Base-by-base conservation (phyloP, 2,888 invertebrate genomes). In the Melinaea menophilus region DNA sequence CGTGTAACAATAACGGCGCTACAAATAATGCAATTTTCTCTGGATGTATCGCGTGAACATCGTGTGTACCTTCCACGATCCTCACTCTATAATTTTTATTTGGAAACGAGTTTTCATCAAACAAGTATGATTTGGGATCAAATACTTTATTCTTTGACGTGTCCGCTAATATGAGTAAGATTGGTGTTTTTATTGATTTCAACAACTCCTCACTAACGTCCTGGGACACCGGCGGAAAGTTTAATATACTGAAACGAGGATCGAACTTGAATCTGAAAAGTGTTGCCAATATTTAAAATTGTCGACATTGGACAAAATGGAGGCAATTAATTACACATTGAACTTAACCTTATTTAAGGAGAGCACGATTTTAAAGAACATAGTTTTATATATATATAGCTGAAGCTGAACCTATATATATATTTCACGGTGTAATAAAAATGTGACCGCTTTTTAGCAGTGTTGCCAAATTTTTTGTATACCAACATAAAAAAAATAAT, bases 11-110 rank as follows among this genome's bases (percentile, higher is more conserved):
- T 76, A 92, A 92, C 62, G 80, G 80, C 0, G 69, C 67, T 0
- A 93, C 71, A 71, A 76, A 76, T 0, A 77, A 69, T 0, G 91
- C 92, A 0, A 94, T 75, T 11, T 76, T 73, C 60, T 92, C 92
- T 0, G 94, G 93, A 56, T 88, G 69, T 37, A 86, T 86, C 5
- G 92, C 85, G 72, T 94, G 94, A 0, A 93, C 87, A 73, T 94
- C 92, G 66, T 94, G 94, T 61, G 83, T 80, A 0, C 94, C 94
- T 0, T 78, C 73, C 0, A 93, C 89, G 2, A 70, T 45, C 4
- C 84, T 73, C 2, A 82, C 77, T 12, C 82, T 75, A 1, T 75
- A 80, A 56, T 84, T 84, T 0, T 72, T 72, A 0, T 69, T 63
- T 0, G 79, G 78, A 57, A 79, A 82, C 0, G 68, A 65, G 0